phyloP scores from a whole-genome alignment of 1,140 invertebrate species.

The Metaphire vulgaris region DNA sequence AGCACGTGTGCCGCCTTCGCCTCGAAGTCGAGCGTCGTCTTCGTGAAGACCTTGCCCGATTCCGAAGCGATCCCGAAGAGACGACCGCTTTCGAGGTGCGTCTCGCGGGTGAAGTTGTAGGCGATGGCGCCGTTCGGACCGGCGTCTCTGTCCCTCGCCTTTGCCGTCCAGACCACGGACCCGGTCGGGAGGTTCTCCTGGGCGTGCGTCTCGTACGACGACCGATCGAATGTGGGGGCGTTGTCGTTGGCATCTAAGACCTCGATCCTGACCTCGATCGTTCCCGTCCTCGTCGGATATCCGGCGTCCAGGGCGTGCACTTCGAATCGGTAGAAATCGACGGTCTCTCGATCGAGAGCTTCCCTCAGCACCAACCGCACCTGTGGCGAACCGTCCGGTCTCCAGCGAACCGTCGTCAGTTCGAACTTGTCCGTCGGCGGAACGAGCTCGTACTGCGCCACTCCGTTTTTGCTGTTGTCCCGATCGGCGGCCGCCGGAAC shows the following conservation, averaged over 20 bases:
- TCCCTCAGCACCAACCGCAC: constrained; percentile 12
- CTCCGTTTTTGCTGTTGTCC: neutral
- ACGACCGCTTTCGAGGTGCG: neutral
- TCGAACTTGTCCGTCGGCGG: neutral
- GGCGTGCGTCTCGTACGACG: constrained; percentile 10
- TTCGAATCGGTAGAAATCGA: constrained; percentile 7
- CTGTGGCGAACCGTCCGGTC: neutral
- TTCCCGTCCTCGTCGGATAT: constrained; percentile 20
- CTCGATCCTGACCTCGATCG: constrained; percentile 14
- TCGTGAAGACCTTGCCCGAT: constrained; percentile 14
- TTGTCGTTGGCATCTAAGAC: constrained; percentile 30
- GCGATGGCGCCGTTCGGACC: constrained; percentile 16
- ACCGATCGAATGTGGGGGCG: constrained; percentile 14
- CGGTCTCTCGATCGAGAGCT: constrained; percentile 23
- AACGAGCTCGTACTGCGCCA: constrained; percentile 5
- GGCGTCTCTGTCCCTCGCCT: constrained; percentile 23
- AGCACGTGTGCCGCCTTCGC: constrained; percentile 16
- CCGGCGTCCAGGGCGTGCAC: constrained; percentile 26
- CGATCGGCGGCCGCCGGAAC: neutral
- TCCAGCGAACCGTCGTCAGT: neutral
- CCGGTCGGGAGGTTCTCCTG: constrained; percentile 5
- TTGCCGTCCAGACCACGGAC: neutral
- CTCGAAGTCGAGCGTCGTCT: constrained; percentile 21
- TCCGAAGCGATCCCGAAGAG: constrained; percentile 20
- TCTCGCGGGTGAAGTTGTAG: constrained; percentile 17